These are phyloP conservation scores for Notechis scutatus DNA, from an alignment of 2,113 vertebrate genomes.

Conservation along the genomic window DNA sequence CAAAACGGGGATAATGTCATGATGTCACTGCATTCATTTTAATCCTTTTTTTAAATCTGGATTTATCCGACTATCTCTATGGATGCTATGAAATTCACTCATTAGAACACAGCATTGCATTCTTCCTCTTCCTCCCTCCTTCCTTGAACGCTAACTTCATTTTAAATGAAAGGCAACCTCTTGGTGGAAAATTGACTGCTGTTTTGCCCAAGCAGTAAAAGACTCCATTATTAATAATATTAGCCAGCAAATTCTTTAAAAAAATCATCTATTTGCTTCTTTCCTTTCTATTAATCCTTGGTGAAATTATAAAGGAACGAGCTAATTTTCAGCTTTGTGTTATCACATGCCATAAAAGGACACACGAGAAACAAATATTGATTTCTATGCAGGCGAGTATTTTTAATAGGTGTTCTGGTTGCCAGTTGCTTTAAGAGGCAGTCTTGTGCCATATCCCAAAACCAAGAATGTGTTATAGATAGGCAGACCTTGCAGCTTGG, in stretches of 20 bases:
- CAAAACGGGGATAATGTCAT: not conserved
- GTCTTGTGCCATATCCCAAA: not conserved
- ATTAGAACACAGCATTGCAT: not conserved
- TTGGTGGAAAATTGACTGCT: not conserved
- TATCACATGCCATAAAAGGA: not conserved
- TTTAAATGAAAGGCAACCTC: not conserved
- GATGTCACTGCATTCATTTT: not conserved
- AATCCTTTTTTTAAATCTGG: not conserved
- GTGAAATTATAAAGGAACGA: not conserved
- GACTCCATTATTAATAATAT: not conserved
- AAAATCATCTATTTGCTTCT: not conserved
- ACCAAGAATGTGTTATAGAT: not conserved
- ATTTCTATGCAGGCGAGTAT: not conserved
- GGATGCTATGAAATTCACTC: not conserved
- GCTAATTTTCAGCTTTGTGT: not conserved
- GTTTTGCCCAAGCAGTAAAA: not conserved
- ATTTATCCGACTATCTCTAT: not conserved
- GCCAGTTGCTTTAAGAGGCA: not conserved
- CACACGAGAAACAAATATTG: not conserved
- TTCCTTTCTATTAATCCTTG: not conserved
- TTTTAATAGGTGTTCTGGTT: not conserved
- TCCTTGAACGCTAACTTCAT: not conserved
- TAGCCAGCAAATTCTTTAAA: not conserved
- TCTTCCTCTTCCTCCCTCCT: not conserved
- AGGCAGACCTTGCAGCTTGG: not conserved